phyloP scores from a whole-genome alignment of 1,140 invertebrate genomes.

The Bombus haemorrhoidalis region DNA sequence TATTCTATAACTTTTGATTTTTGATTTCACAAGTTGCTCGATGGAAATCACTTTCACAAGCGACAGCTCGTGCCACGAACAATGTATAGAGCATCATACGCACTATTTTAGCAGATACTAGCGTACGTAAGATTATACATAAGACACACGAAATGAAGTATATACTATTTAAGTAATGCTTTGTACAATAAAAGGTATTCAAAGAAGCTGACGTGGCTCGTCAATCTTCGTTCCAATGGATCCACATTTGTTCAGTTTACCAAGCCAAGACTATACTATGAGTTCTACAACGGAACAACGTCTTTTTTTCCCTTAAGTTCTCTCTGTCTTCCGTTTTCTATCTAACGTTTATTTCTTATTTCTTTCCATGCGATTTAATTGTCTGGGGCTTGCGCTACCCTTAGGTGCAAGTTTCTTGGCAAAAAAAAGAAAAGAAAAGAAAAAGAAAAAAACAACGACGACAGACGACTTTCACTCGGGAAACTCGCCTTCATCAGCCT shows the following conservation, averaged over 20 bases:
- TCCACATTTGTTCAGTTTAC: background rate
- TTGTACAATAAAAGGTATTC: constrained; percentile 81
- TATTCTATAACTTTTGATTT: background rate
- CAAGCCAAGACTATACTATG: background rate
- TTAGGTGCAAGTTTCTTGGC: background rate
- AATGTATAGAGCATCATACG: constrained; percentile 71
- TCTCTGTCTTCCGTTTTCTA: background rate
- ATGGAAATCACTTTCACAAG: constrained; percentile 34
- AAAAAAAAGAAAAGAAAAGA: accelerated
- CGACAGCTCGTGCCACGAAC: constrained; percentile 61
- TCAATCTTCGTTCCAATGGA: constrained; percentile 31
- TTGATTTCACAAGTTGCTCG: background rate
- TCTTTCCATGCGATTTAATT: background rate
- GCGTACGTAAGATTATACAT: constrained; percentile 58
- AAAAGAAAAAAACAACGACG: background rate
- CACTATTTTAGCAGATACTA: constrained; percentile 72
- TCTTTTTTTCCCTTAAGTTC: background rate
- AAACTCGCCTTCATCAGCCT: constrained; percentile 34
- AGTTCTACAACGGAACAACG: background rate
- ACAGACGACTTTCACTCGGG: background rate
- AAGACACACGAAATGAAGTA: constrained; percentile 66
- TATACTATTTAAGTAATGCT: constrained; percentile 80
- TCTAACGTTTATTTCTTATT: background rate
- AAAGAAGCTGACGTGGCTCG: constrained; percentile 62
- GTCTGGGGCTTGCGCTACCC: no score